A percentile compares a stretch with the other conserved stretches of the same genome.
Conservation (phyloP, 2,888 invertebrate species). For the Platynereis dumerilii region DNA sequence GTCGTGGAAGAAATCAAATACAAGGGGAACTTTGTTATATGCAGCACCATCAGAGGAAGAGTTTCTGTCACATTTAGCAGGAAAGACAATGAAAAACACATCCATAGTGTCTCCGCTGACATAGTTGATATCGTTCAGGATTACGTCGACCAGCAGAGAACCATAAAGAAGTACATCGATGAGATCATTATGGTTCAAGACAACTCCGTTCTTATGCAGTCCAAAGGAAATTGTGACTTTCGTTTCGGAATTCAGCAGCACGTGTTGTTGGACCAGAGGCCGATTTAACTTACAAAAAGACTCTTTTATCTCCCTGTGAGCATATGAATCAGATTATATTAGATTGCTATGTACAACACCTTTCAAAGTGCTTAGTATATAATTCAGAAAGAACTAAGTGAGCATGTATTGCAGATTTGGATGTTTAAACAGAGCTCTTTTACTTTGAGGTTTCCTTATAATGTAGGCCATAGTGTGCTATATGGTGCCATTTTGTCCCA, state of each 20-base stretch:
- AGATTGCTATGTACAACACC: no score
- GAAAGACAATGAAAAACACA: slow-evolving; percentile 37
- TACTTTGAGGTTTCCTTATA: no score
- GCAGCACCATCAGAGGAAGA: slow-evolving; percentile 37
- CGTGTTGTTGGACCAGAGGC: slow-evolving; percentile 32
- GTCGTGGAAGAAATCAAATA: slow-evolving; percentile 55
- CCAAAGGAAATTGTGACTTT: slow-evolving; percentile 38
- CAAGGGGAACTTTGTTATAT: slow-evolving; percentile 52
- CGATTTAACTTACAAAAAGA: slow-evolving; percentile 5
- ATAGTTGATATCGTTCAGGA: slow-evolving; percentile 30
- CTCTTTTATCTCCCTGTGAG: no score
- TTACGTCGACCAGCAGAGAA: slow-evolving; percentile 26
- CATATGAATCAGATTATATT: no score
- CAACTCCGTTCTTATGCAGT: slow-evolving; percentile 23
- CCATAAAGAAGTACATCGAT: slow-evolving; percentile 19
- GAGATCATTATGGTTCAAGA: slow-evolving; percentile 9
- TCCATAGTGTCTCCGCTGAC: slow-evolving; percentile 37
- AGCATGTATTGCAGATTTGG: no score
- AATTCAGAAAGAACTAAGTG: no score
- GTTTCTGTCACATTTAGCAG: slow-evolving; percentile 39
- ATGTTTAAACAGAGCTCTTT: no score
- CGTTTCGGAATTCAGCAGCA: slow-evolving; percentile 41
- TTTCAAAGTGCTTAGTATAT: no score
- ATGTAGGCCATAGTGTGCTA: no score
- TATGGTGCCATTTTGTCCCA: no score